These are phyloP conservation scores for Muntiacus muntjak DNA, from an alignment of 2,113 vertebrate species.

Conservation along the genomic window DNA sequence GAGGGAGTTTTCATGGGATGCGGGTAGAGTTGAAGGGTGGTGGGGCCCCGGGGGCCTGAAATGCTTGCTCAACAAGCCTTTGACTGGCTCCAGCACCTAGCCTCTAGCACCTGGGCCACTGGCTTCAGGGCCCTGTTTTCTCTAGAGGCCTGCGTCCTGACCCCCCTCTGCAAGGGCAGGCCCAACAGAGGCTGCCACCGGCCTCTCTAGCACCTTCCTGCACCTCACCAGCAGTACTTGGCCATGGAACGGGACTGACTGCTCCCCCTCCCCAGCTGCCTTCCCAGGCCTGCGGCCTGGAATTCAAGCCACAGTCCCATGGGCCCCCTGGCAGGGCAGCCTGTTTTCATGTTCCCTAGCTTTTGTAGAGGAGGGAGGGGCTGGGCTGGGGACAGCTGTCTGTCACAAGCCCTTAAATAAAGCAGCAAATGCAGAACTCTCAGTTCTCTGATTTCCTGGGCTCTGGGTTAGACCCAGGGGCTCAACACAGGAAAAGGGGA, in stretches of 20 bases:
- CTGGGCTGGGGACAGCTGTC: neutral
- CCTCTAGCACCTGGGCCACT: neutral
- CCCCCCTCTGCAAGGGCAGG: neutral
- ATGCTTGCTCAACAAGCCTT: neutral
- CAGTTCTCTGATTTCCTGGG: neutral
- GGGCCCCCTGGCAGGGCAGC: neutral
- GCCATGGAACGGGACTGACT: neutral
- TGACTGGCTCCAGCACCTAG: neutral
- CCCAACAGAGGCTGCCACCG: neutral
- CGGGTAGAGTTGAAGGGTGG: neutral
- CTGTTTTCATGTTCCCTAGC: neutral
- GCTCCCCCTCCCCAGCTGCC: neutral
- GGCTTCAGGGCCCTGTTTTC: neutral
- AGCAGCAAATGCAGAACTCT: neutral
- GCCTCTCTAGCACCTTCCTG: neutral
- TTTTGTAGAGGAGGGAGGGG: neutral
- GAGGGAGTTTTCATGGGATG: neutral
- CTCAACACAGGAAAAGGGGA: neutral
- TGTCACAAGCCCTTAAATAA: conserved; percentile 43
- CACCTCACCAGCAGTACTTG: conserved; percentile 4
- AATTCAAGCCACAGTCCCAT: neutral
- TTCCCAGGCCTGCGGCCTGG: neutral
- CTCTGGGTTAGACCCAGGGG: neutral
- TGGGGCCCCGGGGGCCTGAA: neutral
- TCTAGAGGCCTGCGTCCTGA: neutral